phyloP scores from a whole-genome alignment of 2,797 vertebrate genomes.

The Brachyrhaphis roseni region DNA sequence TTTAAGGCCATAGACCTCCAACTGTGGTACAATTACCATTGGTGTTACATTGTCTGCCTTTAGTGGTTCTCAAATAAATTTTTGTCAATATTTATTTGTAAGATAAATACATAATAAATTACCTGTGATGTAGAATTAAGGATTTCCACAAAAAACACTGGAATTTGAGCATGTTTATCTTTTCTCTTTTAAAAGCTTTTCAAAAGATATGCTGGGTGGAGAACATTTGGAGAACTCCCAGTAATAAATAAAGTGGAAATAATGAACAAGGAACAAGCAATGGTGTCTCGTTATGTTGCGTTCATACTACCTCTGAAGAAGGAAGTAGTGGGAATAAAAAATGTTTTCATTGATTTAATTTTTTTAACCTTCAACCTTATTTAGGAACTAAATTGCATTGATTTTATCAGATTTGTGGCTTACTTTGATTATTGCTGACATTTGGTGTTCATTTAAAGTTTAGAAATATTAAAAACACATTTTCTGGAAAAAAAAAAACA shows the following conservation, averaged over 20 bases:
- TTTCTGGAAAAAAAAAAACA: background rate
- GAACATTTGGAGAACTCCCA: background rate
- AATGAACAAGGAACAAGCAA: background rate
- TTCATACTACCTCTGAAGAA: background rate
- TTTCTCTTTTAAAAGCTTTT: background rate
- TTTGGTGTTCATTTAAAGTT: background rate
- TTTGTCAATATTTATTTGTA: background rate
- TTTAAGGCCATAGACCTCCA: background rate
- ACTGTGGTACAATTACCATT: background rate
- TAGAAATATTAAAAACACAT: background rate
- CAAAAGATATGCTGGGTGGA: background rate
- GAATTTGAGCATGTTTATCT: background rate
- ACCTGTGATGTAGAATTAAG: background rate
- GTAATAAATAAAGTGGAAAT: background rate
- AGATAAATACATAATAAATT: background rate
- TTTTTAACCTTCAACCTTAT: background rate
- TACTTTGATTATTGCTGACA: background rate
- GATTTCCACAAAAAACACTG: background rate
- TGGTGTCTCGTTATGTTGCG: background rate
- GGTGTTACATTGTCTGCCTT: background rate
- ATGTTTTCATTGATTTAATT: background rate
- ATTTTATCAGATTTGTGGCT: background rate
- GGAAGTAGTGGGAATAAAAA: background rate
- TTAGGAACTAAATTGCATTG: background rate
- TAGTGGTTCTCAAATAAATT: background rate